Base-by-base conservation (phyloP, 2,888 invertebrate genomes). In the Leistus spinibarbis region DNA sequence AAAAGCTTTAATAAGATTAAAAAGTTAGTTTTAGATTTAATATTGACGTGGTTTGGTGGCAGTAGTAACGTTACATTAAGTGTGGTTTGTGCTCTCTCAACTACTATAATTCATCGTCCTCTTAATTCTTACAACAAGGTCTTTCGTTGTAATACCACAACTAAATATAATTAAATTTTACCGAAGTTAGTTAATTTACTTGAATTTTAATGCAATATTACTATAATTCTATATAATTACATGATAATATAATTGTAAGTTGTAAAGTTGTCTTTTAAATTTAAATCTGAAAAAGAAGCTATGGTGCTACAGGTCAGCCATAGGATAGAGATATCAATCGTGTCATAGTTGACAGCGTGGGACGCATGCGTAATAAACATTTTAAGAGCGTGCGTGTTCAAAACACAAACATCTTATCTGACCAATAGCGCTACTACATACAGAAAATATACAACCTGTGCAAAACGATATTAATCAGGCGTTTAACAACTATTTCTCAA, bases 401-500 rank as follows among this genome's bases (percentile, higher is more conserved):
- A 40, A 40, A 40, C 40, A 40, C 22, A 17, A 22, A 60, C 60
- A 60, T 60, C 64, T 24, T 64, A 64, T 64, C 64, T 64, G 22
- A 23, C 23, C 57, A 57, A 19, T 57, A 57, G 3, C 17, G 17
- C 9, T 20, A 9, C 9, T 20, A 57, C 57, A 57, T 19, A 57
- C 23, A 63, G 9, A 64, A 23, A n/a, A n/a, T n/a, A 23, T 64
- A 64, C 27, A 27, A 24, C n/a, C 16, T 24, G 64, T 24, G 64
- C 64, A 64, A 24, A 64, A 63, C 56, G 71, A 71, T 71, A 71
- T 71, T 71, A 71, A 71, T 71, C 71, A 71, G 64, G 64, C 64
- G 71, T 71, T 71, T 71, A 71, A 71, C 71, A 71, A 71, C 65
- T 71, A 65, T 71, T 71, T 71, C 65, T 24, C 24, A 24, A 69